These are phyloP conservation scores for Steinernema hermaphroditum DNA, from an alignment of 2,888 invertebrate genomes.

Conservation along the genomic window DNA sequence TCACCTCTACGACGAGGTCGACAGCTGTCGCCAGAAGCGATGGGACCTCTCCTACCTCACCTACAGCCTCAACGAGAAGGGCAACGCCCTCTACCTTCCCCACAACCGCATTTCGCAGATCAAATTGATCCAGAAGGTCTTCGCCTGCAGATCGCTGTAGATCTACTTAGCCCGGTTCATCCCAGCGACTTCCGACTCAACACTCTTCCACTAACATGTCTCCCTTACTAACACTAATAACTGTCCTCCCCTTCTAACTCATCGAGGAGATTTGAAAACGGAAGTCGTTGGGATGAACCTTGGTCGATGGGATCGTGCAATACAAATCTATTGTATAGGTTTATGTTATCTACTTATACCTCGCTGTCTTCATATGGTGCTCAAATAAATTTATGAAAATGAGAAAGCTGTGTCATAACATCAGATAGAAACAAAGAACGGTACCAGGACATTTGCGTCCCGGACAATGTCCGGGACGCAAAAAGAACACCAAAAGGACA, in stretches of 20 bases:
- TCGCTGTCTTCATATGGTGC: neutral
- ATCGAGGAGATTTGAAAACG: too few species aligned
- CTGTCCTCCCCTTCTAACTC: too few species aligned
- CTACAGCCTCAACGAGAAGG: slow-evolving; percentile 26
- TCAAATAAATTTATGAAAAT: neutral
- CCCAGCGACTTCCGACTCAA: neutral
- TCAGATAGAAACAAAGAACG: too few species aligned
- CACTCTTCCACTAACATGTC: neutral
- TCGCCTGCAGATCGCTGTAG: slow-evolving; percentile 21
- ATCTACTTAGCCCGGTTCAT: neutral
- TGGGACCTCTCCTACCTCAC: slow-evolving; percentile 27
- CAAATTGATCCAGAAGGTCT: slow-evolving; percentile 28
- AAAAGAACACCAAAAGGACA: too few species aligned
- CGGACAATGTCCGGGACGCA: too few species aligned
- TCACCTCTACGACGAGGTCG: slow-evolving; percentile 27
- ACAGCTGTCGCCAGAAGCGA: slow-evolving; percentile 5
- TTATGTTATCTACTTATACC: neutral
- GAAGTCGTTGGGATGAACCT: too few species aligned
- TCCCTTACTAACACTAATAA: slow-evolving; percentile 13
- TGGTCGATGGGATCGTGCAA: neutral
- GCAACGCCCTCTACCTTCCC: slow-evolving; percentile 7
- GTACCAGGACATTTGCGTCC: too few species aligned
- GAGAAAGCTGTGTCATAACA: neutral
- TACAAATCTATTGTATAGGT: neutral
- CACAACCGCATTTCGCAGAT: slow-evolving; percentile 21